Evolutionary conservation across 2,888 invertebrate species (phyloP).

Genomic region (Thecocarcelia acutangulata): DNA sequence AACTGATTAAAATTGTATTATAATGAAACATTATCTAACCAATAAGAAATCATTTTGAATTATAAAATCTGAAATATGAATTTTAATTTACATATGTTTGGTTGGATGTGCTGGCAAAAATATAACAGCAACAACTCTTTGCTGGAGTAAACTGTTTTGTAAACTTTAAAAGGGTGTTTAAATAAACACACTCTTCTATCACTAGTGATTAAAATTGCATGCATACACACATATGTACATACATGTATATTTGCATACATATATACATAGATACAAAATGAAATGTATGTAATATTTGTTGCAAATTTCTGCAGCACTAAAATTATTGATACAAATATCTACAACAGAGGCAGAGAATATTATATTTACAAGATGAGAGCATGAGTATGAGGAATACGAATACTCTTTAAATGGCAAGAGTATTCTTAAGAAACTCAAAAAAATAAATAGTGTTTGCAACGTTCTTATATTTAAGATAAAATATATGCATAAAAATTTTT

Average conservation of each 20-base stretch:
- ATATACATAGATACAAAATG: not conserved
- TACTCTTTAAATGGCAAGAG: conserved; percentile 26
- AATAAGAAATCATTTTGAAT: conserved; percentile 64
- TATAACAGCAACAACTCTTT: conserved; percentile 25
- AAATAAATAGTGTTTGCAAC: conserved; percentile 7
- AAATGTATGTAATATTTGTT: conserved; percentile 7
- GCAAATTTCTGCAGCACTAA: not conserved
- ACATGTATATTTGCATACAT: not conserved
- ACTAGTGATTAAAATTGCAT: not conserved
- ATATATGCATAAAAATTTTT: not conserved
- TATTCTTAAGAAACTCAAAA: not conserved
- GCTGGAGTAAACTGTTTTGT: not conserved
- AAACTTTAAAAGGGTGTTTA: too few relatives aligned
- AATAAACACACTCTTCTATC: conserved; percentile 12
- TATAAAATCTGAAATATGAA: conserved; percentile 36
- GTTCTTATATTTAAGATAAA: not conserved
- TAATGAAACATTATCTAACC: conserved; percentile 59
- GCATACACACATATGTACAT: not conserved
- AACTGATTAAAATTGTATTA: conserved; percentile 43
- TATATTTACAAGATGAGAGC: not conserved
- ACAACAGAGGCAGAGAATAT: conserved; percentile 11
- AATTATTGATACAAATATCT: conserved; percentile 3
- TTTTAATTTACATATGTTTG: too few relatives aligned
- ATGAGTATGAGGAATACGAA: conserved; percentile 11
- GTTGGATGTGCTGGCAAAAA: not conserved